These are phyloP conservation scores for Nephrotoma flavescens DNA, from an alignment of 2,888 invertebrate species.

Conservation along the genomic window DNA sequence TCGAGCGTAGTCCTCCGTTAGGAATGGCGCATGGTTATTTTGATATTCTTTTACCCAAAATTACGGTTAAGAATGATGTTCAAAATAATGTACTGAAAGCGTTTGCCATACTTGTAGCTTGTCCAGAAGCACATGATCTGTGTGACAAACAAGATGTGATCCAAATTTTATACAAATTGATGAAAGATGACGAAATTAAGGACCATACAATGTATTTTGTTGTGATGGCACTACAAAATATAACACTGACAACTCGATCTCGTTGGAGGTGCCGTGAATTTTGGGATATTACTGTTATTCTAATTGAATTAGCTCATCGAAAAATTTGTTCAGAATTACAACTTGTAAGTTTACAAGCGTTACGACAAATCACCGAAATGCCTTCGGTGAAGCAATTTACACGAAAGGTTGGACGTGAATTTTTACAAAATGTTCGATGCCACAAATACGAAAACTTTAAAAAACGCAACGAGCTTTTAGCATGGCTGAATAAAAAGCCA, in stretches of 20 bases:
- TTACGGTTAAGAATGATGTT: constrained; percentile 1
- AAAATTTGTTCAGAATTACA: constrained; percentile 19
- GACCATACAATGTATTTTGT: not conserved
- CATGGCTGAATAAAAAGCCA: not conserved
- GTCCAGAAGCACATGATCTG: not conserved
- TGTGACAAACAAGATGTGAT: not conserved
- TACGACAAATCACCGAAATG: constrained; percentile 24
- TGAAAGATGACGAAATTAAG: constrained; percentile 16
- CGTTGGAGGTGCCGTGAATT: constrained; percentile 25
- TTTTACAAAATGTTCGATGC: not conserved
- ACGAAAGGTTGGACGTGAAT: constrained; percentile 9
- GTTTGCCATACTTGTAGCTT: constrained; percentile 19
- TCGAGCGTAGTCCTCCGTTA: constrained; percentile 19
- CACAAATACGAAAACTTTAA: not conserved
- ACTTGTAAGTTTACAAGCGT: constrained; percentile 21
- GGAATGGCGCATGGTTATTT: constrained; percentile 23
- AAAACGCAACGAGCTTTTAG: not conserved
- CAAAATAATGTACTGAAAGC: constrained; percentile 22
- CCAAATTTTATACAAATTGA: constrained; percentile 9
- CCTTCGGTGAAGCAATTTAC: constrained; percentile 25
- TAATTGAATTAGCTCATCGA: constrained; percentile 18
- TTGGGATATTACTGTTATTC: constrained; percentile 18
- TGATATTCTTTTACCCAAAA: constrained; percentile 21
- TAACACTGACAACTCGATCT: constrained; percentile 19
- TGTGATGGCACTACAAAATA: constrained; percentile 20